These are phyloP conservation scores for Lucifuga dentata DNA, from an alignment of 2,113 vertebrate genomes.

Conservation along the genomic window DNA sequence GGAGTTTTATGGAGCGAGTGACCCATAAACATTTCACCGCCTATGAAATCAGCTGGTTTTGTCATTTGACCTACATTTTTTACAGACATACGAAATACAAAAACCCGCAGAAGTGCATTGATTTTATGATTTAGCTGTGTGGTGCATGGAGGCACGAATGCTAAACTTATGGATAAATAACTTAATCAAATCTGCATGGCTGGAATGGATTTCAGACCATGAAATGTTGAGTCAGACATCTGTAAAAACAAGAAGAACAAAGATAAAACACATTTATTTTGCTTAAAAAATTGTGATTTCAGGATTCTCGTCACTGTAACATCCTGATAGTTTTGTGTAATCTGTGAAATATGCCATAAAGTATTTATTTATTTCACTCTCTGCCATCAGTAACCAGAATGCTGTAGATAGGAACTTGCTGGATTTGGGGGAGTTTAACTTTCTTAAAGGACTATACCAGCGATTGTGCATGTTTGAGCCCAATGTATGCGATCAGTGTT, in stretches of 20 bases:
- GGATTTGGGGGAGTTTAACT: constrained; percentile 8
- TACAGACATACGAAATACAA: constrained; percentile 19
- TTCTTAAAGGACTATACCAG: too few species aligned
- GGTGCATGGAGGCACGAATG: constrained; percentile 3
- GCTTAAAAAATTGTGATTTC: background rate
- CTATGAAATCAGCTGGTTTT: constrained; percentile 48
- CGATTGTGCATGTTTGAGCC: too few species aligned
- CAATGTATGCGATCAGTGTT: too few species aligned
- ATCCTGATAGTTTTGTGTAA: constrained; percentile 14
- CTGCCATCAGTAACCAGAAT: constrained; percentile 33
- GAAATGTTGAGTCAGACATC: background rate
- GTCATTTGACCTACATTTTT: constrained; percentile 31
- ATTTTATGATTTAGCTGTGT: background rate
- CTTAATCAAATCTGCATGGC: background rate
- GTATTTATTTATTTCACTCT: constrained; percentile 38
- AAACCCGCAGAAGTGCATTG: constrained; percentile 17
- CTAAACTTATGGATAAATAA: constrained; percentile 1
- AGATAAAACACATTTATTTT: background rate
- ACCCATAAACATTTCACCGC: constrained; percentile 56
- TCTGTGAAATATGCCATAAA: constrained; percentile 16
- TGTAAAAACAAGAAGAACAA: background rate
- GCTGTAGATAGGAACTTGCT: constrained; percentile 8
- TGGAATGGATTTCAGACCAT: background rate
- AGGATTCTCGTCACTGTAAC: background rate
- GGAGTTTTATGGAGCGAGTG: constrained; percentile 42